Evolutionary conservation across 2,113 vertebrate species (phyloP).

Genomic region (Sturnus vulgaris): DNA sequence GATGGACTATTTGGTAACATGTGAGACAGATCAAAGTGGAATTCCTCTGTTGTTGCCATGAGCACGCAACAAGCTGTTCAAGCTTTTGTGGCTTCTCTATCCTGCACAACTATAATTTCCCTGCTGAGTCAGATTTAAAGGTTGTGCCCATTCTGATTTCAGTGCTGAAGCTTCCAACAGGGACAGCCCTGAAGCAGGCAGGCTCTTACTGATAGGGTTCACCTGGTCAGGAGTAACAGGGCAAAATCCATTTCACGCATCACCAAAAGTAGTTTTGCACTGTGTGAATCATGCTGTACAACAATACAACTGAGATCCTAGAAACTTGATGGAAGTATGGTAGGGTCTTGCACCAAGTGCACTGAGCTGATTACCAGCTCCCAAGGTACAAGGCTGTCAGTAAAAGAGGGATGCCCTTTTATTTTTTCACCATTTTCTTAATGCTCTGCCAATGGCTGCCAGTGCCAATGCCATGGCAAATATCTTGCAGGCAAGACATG

Average conservation of each 20-base stretch:
- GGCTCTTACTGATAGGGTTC: neutral
- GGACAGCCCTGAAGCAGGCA: neutral
- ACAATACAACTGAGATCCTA: neutral
- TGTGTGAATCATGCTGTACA: neutral
- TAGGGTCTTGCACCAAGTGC: neutral
- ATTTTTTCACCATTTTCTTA: neutral
- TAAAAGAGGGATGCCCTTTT: neutral
- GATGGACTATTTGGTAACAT: rapidly evolving
- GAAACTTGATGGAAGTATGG: neutral
- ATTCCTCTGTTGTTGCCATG: neutral
- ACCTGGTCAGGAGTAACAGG: neutral
- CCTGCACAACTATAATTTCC: neutral
- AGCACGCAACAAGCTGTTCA: neutral
- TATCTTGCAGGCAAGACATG: neutral
- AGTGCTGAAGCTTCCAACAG: neutral
- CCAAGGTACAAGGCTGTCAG: neutral
- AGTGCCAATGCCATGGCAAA: neutral
- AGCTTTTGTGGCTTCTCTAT: neutral
- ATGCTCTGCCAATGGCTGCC: neutral
- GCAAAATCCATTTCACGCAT: neutral
- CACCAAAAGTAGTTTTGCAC: neutral
- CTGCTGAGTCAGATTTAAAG: neutral
- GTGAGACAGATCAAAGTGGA: rapidly evolving
- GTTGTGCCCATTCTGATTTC: neutral
- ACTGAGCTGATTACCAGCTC: neutral